Conservation (phyloP, 2,797 vertebrate genomes). For the Microctenopoma lineatum region DNA sequence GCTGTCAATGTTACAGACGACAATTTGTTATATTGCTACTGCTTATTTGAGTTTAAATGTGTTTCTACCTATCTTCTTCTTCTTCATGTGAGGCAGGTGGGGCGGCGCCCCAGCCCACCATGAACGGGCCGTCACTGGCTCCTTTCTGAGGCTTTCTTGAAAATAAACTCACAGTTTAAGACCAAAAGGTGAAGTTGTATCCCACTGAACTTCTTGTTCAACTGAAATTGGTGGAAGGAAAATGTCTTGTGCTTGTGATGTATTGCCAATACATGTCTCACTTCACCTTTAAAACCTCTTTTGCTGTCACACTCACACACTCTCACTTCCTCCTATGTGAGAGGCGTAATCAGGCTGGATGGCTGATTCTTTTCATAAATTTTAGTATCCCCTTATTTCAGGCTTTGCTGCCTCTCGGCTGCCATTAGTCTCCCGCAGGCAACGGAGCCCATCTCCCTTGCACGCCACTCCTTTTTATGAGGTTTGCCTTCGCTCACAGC, state of each 20-base stretch:
- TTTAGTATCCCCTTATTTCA: constrained; percentile 82
- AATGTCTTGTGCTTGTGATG: constrained; percentile 33
- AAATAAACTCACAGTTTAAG: not conserved
- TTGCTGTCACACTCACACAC: constrained; percentile 22
- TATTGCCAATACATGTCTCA: constrained; percentile 35
- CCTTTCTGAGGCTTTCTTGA: too few relatives aligned
- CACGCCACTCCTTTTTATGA: constrained; percentile 71
- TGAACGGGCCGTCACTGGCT: too few relatives aligned
- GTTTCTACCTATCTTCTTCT: too few relatives aligned
- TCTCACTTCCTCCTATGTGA: constrained; percentile 38
- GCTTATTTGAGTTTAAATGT: too few relatives aligned
- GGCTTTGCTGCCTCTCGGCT: constrained; percentile 77
- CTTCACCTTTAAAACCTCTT: constrained; percentile 49
- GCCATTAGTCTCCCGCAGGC: constrained; percentile 76
- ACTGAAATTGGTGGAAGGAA: constrained; percentile 10
- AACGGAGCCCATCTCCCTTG: constrained; percentile 66
- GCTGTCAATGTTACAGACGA: too few relatives aligned
- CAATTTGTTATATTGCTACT: too few relatives aligned
- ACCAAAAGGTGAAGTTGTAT: constrained; percentile 21
- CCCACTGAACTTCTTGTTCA: constrained; percentile 25
- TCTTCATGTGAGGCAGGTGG: too few relatives aligned
- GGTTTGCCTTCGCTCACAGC: constrained; percentile 65
- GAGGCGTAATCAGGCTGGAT: constrained; percentile 72
- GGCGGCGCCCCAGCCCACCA: too few relatives aligned
- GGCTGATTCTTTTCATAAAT: constrained; percentile 79